Evolutionary conservation across 2,888 invertebrate genomes (phyloP).

Genomic region (Petrolisthes manimaculis): DNA sequence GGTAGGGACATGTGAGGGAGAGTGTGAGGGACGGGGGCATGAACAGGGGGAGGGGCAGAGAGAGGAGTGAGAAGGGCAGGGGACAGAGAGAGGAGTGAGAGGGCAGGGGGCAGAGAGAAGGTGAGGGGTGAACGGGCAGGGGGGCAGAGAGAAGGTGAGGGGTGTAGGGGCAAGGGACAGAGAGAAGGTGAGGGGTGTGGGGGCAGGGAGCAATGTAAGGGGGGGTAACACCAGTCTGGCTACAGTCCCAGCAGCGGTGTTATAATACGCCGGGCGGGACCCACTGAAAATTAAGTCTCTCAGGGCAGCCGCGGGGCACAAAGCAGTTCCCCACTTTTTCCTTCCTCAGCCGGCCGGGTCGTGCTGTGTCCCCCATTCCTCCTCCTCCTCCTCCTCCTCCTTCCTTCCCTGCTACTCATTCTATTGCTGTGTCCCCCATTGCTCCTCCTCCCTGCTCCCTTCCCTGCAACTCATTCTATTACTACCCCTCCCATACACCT

Average conservation of each 20-base stretch:
- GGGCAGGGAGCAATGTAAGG: background rate
- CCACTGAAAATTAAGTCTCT: background rate
- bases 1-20: background rate
- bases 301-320: background rate
- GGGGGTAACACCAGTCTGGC: background rate
- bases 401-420: no score
- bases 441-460: background rate
- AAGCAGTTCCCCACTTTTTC: background rate
- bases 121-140: background rate
- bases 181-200: background rate
- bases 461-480: background rate
- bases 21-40: background rate
- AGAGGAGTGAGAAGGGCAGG: no score
- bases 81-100: no score
- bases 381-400: conserved; percentile 13
- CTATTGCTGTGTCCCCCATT: no score
- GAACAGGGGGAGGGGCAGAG: background rate
- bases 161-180: no score
- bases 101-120: no score
- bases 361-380: background rate
- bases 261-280: background rate
- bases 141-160: background rate
- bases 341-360: background rate
- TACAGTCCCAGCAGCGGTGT: background rate
- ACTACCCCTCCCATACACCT: no score